These are phyloP conservation scores for Spisula solida DNA, from an alignment of 2,888 invertebrate species.

Conservation along the genomic window DNA sequence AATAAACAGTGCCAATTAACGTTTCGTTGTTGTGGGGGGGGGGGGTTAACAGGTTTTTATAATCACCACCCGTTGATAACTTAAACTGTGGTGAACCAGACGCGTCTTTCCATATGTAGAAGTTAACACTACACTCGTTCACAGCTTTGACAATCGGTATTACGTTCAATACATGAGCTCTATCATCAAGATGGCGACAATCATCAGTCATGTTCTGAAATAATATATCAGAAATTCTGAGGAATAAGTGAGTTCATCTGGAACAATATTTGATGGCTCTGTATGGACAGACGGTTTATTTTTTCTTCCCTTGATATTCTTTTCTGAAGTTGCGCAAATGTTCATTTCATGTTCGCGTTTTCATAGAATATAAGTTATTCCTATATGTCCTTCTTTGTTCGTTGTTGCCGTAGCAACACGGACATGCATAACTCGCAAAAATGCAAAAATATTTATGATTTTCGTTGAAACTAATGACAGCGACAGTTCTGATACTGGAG, in stretches of 20 bases:
- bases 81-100: not conserved
- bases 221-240: conserved; percentile 38
- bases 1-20: not conserved
- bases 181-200: conserved; percentile 13
- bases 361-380: not conserved
- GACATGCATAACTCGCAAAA: conserved; percentile 39
- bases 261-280: conserved; percentile 39
- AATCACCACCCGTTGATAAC: conserved; percentile 20
- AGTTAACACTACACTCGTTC: conserved; percentile 23
- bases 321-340: not conserved
- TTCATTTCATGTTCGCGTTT: too few species aligned
- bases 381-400: not conserved
- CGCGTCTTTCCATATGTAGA: conserved; percentile 11
- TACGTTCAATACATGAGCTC: not conserved
- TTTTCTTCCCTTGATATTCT: not conserved
- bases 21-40: not conserved
- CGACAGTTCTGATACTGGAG: not conserved
- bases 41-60: not conserved
- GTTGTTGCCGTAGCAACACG: conserved; percentile 38
- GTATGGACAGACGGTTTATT: not conserved
- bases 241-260: conserved; percentile 50
- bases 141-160: not conserved
- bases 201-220: conserved; percentile 31
- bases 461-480: not conserved
- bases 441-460: not conserved